Base-by-base conservation (phyloP, 2,113 vertebrate genomes). In the Brevimyrus niger region DNA sequence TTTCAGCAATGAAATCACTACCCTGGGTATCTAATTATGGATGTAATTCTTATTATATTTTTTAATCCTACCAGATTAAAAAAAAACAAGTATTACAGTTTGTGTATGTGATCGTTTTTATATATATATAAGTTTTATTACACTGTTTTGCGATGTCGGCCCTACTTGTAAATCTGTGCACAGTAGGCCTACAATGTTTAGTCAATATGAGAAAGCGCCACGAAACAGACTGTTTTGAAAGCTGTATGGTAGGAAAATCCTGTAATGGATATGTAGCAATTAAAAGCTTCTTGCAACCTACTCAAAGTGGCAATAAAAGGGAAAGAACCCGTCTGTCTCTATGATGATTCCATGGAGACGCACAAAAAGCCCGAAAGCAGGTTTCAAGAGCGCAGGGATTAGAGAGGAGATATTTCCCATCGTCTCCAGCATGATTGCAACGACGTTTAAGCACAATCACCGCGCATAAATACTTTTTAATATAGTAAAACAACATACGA, bases 271-370 rank as follows among this genome's bases (percentile, higher is more conserved):
- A n/a, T n/a, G 19, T 42, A 58, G 42, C 80, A 89, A 89, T 89
- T 84, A 84, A 89, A 83, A 83, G 50, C 31, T 23, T 80, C 69
- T 73, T 53, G 73, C 31, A 21, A 76, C 51, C 85, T 21, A 55
- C 44, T 58, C 88, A 80, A 38, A 88, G 84, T 8, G 65, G 84
- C 83, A 87, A 23, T 92, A 86, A 92, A 91, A 83, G 3, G 90
- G 82, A 89, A 55, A 91, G 82, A 50, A 88, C 84, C 53, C 90
- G 91, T 89, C 46, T 17, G 89, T 92, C 87, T 91, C 94, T 94
- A 92, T 92, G 8, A 91, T 58, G 91, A 90, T 91, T 94, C 94
- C 95, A 94, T 95, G 94, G 95, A 94, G 89, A 96, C 94, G 85
- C 90, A 87, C 91, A 91, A 92, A 47, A 88, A 90, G 83, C 17